Base-by-base conservation (phyloP, 2,888 invertebrate genomes). In the Luperina nickerlii region DNA sequence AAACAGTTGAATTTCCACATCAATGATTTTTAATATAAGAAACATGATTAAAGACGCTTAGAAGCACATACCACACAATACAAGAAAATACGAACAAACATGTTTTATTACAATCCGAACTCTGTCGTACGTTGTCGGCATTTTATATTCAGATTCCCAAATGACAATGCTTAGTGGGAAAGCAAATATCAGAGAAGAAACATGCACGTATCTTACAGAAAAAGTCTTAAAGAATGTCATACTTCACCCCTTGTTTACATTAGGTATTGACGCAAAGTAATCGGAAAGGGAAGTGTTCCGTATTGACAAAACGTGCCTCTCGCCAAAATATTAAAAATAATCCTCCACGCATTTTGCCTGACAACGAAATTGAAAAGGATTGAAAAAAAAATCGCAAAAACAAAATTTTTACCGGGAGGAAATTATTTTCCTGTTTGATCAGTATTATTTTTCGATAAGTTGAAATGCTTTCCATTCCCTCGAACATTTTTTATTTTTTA, bases 251-350 rank as follows among this genome's bases (percentile, higher is more conserved):
- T 88, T 95, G 94, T 96, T 95, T 96, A 91, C 94, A 90, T 92
- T 93, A 91, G 91, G 92, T 93, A 94, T 94, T 94, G 95, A 93
- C 93, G 91, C 92, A 94, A 95, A 95, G 94, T 94, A 94, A 95
- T 95, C 94, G 91, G 89, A 87, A 90, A 92, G 92, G 93, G 93
- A 91, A 91, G 90, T 89, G 90, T 91, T 93, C 92, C 91, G 94
- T 96, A 96, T 96, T 96, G 95, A 96, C 96, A 94, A 94, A 94
- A 95, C 96, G 95, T 95, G 95, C 94, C 92, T 92, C 93, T 84
- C 88, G 89, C 82, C 87, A 87, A 94, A 95, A 94, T 94, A 93
- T 94, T 93, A 93, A 92, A 95, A 93, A 91, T 94, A 95, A 95
- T 94, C 93, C 91, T 80, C 85, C 74, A 87, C 82, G 89, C 82